Percentiles rank a stretch among this genome's conserved stretches.
Conservation (phyloP, 2,113 vertebrate species). For the Eonycteris spelaea region DNA sequence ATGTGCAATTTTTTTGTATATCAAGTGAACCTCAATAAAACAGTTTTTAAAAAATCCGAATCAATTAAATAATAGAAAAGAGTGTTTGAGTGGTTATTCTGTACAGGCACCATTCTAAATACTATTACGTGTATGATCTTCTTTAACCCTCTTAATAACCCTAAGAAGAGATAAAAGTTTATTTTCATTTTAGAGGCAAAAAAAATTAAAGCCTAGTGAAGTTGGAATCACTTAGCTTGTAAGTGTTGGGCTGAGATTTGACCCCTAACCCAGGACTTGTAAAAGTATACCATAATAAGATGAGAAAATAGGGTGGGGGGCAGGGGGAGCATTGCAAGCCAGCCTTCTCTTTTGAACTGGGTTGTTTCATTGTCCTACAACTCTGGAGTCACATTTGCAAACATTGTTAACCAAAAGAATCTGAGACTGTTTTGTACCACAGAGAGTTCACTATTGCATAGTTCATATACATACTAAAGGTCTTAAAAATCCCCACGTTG, state of each 20-base stretch:
- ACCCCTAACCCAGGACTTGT: not conserved
- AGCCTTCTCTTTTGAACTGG: not conserved
- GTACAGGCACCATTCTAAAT: not conserved
- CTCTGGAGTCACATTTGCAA: constrained; percentile 11
- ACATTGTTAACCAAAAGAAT: not conserved
- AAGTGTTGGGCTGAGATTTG: not conserved
- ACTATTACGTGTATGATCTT: not conserved
- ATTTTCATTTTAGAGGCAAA: not conserved
- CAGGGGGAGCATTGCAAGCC: not conserved
- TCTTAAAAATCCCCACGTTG: not conserved
- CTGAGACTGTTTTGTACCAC: not conserved
- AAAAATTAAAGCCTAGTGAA: not conserved
- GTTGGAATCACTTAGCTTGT: not conserved
- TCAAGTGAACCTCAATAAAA: not conserved
- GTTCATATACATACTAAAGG: not conserved
- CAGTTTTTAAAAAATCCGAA: not conserved
- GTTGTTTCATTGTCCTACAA: not conserved
- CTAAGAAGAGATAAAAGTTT: not conserved
- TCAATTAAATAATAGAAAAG: not conserved
- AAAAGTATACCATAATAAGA: not conserved
- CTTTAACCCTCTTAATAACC: not conserved
- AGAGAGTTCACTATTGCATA: not conserved
- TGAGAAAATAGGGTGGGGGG: not conserved
- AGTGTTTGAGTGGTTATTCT: not conserved
- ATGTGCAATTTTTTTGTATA: not conserved